phyloP scores from a whole-genome alignment of 2,113 vertebrate genomes.

The Percina caprodes region DNA sequence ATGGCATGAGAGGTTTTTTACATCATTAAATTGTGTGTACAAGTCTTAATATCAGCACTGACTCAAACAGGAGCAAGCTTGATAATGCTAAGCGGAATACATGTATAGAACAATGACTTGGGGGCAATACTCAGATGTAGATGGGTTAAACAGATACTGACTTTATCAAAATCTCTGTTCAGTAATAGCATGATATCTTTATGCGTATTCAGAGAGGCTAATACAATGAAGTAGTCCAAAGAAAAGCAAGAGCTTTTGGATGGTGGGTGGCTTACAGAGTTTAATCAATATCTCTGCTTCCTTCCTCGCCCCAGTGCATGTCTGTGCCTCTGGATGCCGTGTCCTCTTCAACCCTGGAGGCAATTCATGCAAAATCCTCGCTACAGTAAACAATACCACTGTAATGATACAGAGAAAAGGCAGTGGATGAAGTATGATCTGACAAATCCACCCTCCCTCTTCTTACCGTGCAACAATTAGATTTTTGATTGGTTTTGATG shows the following conservation, averaged over 20 bases:
- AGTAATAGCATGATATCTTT: background rate
- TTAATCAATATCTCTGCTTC: slow-evolving; percentile 56
- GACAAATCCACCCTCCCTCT: slow-evolving; percentile 22
- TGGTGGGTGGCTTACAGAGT: slow-evolving; percentile 32
- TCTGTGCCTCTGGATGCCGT: slow-evolving; percentile 25
- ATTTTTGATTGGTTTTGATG: slow-evolving; percentile 15
- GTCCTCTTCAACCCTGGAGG: slow-evolving; percentile 47
- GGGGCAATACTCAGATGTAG: background rate
- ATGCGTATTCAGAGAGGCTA: background rate
- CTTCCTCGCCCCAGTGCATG: slow-evolving; percentile 20
- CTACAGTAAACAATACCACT: slow-evolving; percentile 10
- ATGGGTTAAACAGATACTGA: slow-evolving; percentile 15
- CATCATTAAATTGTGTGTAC: background rate
- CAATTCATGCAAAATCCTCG: slow-evolving; percentile 34
- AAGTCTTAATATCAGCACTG: background rate
- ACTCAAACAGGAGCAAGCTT: background rate
- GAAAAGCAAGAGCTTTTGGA: slow-evolving; percentile 5
- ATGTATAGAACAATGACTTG: background rate
- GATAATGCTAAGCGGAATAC: slow-evolving; percentile 17
- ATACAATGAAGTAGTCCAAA: slow-evolving; percentile 16
- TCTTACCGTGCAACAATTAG: slow-evolving; percentile 29
- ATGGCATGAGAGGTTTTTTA: slow-evolving; percentile 12
- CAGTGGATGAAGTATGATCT: slow-evolving; percentile 36
- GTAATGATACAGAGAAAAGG: slow-evolving; percentile 31
- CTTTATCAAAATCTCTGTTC: slow-evolving; percentile 23